These are phyloP conservation scores for Sebastes alutus DNA, from an alignment of 2,797 vertebrate species.

Conservation along the genomic window DNA sequence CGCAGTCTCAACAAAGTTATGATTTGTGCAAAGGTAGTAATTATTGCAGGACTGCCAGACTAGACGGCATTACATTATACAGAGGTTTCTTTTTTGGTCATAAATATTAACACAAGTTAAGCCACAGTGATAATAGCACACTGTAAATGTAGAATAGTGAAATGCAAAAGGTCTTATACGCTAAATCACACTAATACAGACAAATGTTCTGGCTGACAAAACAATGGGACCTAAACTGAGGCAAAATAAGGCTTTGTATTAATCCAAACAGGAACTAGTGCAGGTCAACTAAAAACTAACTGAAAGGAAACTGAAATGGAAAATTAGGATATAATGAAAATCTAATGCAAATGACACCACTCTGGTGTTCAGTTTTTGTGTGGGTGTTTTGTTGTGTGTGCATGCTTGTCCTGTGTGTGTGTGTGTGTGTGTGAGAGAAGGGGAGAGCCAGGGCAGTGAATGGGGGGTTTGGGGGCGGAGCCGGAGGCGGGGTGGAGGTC, in stretches of 20 bases:
- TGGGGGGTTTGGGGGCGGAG: background rate
- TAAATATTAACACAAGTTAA: constrained; percentile 8
- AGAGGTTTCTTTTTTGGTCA: constrained; percentile 12
- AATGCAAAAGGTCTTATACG: background rate
- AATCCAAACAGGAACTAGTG: background rate
- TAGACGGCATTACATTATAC: constrained; percentile 20
- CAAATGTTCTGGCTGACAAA: background rate
- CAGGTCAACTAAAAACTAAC: background rate
- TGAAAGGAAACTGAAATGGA: background rate
- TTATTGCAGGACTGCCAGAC: constrained; percentile 16
- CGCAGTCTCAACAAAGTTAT: constrained; percentile 17
- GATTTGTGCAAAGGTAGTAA: constrained; percentile 27
- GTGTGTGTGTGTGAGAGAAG: constrained; percentile 7
- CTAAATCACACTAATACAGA: background rate
- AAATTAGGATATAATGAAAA: constrained; percentile 26
- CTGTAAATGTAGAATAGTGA: background rate
- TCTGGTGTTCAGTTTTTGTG: background rate
- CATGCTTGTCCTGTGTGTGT: background rate
- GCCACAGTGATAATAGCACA: background rate
- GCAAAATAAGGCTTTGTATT: background rate
- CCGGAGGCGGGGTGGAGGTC: constrained; percentile 42
- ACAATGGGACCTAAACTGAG: background rate
- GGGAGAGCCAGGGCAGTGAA: background rate
- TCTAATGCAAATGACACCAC: constrained; percentile 50
- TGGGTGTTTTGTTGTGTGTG: constrained; percentile 4